These are phyloP conservation scores for Calameuta filiformis DNA, from an alignment of 2,888 invertebrate genomes.

Conservation along the genomic window DNA sequence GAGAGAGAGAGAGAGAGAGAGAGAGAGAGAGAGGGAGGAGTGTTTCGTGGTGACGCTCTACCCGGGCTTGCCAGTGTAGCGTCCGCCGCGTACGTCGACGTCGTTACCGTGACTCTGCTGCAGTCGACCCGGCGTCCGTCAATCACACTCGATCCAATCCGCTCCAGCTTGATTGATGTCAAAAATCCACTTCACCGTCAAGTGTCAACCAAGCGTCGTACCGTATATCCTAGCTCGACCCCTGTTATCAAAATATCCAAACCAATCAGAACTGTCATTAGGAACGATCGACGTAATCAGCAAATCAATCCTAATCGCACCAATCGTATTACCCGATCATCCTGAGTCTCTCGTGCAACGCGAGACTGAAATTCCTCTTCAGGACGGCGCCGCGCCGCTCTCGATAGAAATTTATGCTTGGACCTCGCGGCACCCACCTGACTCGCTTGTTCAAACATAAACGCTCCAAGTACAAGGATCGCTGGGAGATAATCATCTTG, in stretches of 20 bases:
- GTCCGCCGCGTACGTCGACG: slow-evolving; percentile 42
- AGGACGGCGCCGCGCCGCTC: background rate
- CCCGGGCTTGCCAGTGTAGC: slow-evolving; percentile 47
- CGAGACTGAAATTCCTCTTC: too few relatives aligned
- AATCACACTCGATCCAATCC: too few relatives aligned
- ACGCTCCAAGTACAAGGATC: slow-evolving; percentile 4
- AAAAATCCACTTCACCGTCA: too few relatives aligned
- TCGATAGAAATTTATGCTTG: slow-evolving; percentile 2
- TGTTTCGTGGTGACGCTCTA: slow-evolving; percentile 29
- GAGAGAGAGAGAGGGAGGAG: slow-evolving; percentile 9
- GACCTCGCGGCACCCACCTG: background rate
- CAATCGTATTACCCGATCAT: too few relatives aligned
- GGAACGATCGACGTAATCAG: background rate
- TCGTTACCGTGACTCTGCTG: background rate
- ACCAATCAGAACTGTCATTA: background rate
- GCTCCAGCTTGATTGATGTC: too few relatives aligned
- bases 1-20: too few relatives aligned
- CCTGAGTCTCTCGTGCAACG: too few relatives aligned
- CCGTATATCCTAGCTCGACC: background rate
- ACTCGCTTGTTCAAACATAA: slow-evolving; percentile 1
- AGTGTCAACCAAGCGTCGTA: background rate
- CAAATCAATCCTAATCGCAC: background rate
- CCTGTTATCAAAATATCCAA: too few relatives aligned
- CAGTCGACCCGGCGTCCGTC: too few relatives aligned
- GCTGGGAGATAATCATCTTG: background rate